Base-by-base conservation (phyloP, 1,140 invertebrate species). In the Hycleus phaleratus region DNA sequence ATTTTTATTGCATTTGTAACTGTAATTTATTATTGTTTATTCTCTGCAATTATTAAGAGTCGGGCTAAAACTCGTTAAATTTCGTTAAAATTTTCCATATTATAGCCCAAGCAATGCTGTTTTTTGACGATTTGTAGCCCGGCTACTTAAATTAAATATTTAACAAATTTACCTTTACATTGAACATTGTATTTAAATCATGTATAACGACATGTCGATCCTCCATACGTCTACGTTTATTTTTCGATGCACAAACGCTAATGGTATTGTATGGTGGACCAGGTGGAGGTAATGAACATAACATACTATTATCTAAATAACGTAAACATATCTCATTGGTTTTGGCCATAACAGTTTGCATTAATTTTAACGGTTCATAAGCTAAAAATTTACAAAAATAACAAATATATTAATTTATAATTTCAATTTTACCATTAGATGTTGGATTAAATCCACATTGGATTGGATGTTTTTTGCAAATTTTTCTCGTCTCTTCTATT, bases 181-280 rank as follows among this genome's bases (percentile, higher is more conserved):
- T 82, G 73, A 87, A 88, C 59, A 86, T 76, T 42, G 80, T 78
- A 68, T 86, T 82, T 60, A 88, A 76, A 68, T 87, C 82, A 49
- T 85, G 81, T 39, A 94, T 78, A 52, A 91, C 79, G 8, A 91
- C 81, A 68, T 91, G 88, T 50, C 86, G 74, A 71, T 95, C 92
- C 78, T 95, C 93, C 90, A 95, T 93, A 67, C 81, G 84, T 59
- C 90, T 78, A 51, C 91, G 77, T 26, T 75, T 79, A 75, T 95
- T 94, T 74, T 86, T 91, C 38, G 85, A 84, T n/a, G 86, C 85
- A 69, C 77, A 80, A 18, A 79, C 78, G 47, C 78, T 78, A 11
- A 79, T 80, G 46, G 66, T 62, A 66, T 59, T 69, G 77, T 71
- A 62, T 72, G 75, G 46, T 68, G 72, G 58, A 76, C 74, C 67